These are phyloP conservation scores for Cranoglanis bouderius DNA, from an alignment of 2,113 vertebrate genomes.

Conservation along the genomic window DNA sequence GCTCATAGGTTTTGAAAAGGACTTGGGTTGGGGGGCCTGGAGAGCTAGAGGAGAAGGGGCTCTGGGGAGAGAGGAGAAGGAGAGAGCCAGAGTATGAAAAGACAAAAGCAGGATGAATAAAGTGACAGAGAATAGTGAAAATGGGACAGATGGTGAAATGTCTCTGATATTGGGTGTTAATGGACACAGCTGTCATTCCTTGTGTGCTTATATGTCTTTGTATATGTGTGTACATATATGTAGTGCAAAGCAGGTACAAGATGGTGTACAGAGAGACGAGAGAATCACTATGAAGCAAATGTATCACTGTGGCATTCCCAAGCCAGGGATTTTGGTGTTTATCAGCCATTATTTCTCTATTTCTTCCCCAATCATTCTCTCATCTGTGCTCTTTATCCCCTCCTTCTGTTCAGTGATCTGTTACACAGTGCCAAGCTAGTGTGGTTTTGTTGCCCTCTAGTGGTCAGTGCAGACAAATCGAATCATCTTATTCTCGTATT, in stretches of 20 bases:
- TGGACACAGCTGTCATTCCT: conserved; percentile 73
- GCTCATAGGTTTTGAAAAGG: background rate
- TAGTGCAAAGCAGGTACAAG: conserved; percentile 15
- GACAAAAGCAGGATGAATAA: conserved; percentile 5
- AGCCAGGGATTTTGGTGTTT: conserved; percentile 14
- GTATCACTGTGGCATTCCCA: conserved; percentile 37
- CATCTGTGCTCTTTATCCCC: background rate
- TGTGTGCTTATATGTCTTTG: conserved; percentile 51
- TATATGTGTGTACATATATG: conserved; percentile 17
- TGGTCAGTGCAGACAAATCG: conserved; percentile 39
- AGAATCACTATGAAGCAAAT: background rate
- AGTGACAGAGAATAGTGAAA: conserved; percentile 33
- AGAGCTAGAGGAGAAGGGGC: background rate
- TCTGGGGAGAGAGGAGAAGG: conserved; percentile 36
- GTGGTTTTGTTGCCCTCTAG: conserved; percentile 64
- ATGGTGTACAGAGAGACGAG: conserved; percentile 1
- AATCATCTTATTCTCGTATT: background rate
- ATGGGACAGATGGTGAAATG: conserved; percentile 67
- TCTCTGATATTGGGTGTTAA: conserved; percentile 61
- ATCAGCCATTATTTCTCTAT: background rate
- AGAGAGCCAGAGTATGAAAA: conserved; percentile 33
- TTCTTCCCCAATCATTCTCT: background rate
- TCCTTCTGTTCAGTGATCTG: background rate
- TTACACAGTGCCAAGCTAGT: background rate
- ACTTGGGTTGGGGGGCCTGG: background rate